Conservation (phyloP, 1,140 invertebrate genomes). For the Trichoplusia ni region DNA sequence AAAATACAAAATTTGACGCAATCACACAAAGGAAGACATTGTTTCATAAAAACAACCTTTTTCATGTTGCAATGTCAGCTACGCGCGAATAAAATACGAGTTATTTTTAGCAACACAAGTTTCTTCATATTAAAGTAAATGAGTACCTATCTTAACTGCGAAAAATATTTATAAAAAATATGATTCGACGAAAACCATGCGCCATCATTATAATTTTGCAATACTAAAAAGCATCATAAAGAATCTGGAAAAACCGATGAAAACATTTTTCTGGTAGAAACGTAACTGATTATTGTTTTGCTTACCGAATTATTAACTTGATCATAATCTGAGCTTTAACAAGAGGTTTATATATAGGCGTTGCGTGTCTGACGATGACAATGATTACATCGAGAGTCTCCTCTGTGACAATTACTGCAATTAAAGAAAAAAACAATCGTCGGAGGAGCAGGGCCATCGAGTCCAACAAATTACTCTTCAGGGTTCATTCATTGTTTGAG, state of each 20-base stretch:
- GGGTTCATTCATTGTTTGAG: neutral
- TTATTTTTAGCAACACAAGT: too few species aligned
- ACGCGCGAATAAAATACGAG: too few species aligned
- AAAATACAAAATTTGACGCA: too few species aligned
- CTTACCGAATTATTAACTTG: neutral
- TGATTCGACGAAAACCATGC: too few species aligned
- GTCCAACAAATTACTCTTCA: constrained; percentile 16
- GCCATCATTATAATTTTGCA: too few species aligned
- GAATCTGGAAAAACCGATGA: too few species aligned
- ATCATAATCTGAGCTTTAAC: constrained; percentile 16
- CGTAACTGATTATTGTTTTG: too few species aligned
- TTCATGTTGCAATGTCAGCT: constrained; percentile 1
- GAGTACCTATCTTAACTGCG: too few species aligned
- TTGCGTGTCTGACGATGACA: constrained; percentile 10
- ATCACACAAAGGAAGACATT: neutral
- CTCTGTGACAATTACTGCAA: constrained; percentile 21
- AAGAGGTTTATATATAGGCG: constrained; percentile 16
- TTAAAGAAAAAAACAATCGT: constrained; percentile 21
- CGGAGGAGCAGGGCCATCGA: neutral
- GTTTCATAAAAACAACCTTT: neutral
- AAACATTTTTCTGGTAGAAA: too few species aligned
- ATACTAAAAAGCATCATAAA: too few species aligned
- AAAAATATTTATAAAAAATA: too few species aligned
- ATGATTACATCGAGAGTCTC: neutral
- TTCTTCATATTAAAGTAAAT: too few species aligned